Percentiles rank a stretch among this genome's conserved stretches.
Evolutionary conservation across 2,113 vertebrate genomes (phyloP).

Genomic region (Jaculus jaculus): DNA sequence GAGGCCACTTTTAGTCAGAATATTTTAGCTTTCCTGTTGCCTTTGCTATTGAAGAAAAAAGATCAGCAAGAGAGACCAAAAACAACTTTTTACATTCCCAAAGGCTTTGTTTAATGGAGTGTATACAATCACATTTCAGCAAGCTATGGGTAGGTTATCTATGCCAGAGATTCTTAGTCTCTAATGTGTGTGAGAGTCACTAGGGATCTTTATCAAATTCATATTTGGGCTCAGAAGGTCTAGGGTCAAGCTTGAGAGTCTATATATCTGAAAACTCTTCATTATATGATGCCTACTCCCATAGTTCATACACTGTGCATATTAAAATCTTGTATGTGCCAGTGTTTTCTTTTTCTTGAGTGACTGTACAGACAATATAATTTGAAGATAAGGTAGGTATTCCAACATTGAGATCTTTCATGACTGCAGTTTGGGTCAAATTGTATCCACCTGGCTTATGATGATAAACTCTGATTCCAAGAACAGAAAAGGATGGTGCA

Average conservation of each 20-base stretch:
- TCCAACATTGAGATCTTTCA: not conserved
- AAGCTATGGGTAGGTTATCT: conserved; percentile 57
- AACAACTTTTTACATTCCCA: conserved; percentile 37
- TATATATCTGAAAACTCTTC: conserved; percentile 1
- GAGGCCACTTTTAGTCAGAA: not conserved
- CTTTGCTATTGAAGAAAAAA: not conserved
- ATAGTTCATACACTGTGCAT: not conserved
- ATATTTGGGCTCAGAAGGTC: not conserved
- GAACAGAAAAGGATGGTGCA: not conserved
- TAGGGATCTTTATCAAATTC: conserved; percentile 10
- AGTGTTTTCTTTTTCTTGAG: not conserved
- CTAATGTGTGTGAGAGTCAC: conserved; percentile 36
- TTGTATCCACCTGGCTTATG: not conserved
- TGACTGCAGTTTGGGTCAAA: not conserved
- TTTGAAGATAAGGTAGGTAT: conserved; percentile 28
- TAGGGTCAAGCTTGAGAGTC: not conserved
- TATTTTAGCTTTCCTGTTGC: conserved; percentile 56
- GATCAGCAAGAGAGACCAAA: conserved; percentile 20
- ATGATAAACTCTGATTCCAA: not conserved
- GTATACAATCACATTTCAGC: conserved; percentile 67
- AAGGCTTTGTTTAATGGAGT: conserved; percentile 67
- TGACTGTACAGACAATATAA: not conserved
- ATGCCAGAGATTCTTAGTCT: conserved; percentile 26
- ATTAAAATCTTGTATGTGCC: not conserved
- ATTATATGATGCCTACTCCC: not conserved